Conservation (phyloP, 1,140 invertebrate species). For the Apis laboriosa region DNA sequence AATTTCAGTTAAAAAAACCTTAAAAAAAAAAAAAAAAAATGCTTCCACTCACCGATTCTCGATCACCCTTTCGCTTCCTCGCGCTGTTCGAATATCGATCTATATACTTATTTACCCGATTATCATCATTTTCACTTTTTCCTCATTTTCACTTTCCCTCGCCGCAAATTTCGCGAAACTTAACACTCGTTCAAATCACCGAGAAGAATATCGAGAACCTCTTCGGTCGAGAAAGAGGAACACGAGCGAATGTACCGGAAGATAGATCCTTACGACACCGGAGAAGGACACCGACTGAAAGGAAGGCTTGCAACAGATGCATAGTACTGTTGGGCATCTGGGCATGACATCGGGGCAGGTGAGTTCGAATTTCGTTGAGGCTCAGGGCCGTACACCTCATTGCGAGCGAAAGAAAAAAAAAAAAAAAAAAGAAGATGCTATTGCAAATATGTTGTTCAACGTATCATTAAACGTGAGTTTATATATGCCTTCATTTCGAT, state of each 20-base stretch:
- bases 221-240: neutral
- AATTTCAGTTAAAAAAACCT: no score
- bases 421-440: neutral
- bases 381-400: constrained; percentile 59
- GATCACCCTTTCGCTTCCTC: no score
- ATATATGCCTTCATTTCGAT: no score
- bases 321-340: constrained; percentile 64
- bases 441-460: no score
- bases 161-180: neutral
- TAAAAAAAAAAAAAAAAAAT: no score
- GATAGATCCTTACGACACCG: constrained; percentile 64
- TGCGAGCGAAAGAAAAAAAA: neutral
- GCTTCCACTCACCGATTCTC: neutral
- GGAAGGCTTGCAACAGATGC: constrained; percentile 73
- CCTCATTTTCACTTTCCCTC: neutral
- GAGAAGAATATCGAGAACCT: no score
- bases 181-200: neutral
- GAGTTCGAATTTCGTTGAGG: constrained; percentile 71
- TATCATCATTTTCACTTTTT: neutral
- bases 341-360: constrained; percentile 73
- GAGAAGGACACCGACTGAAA: constrained; percentile 71
- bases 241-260: neutral
- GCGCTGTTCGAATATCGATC: no score
- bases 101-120: no score
- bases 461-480: no score